Evolutionary conservation across 2,797 vertebrate genomes (phyloP), one percentile per base, ranked within the genome.

Genomic region (Poecile montanus): DNA sequence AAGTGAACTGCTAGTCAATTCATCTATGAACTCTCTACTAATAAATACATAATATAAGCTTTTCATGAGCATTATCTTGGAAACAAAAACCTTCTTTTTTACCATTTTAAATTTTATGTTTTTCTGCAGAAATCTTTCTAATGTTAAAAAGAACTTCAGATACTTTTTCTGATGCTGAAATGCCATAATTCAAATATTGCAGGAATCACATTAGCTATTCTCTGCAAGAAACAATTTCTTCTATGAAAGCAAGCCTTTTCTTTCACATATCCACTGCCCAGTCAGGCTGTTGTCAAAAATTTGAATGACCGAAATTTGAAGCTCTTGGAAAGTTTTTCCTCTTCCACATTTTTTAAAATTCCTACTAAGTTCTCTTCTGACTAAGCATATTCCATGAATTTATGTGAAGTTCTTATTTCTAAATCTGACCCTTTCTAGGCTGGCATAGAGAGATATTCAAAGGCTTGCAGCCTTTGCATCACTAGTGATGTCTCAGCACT

Each of bases 121-220:
- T 95, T 96, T 45, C 42, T 80, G 68, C 65, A 87, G 81, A 97
- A 96, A 86, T 92, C 15, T 93, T 92, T 89, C 82, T 85, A 71
- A 92, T 67, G 57, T 85, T 93, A 90, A 96, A 97, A 95, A 94
- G 82, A 89, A 87, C 56, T 95, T 75, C 57, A 77, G 78, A 70
- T 95, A 96, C 92, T 95, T 96, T 94, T 9, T 85, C 45, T 95
- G 67, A 96, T 95, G 74, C 22, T 93, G 62, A 96, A 96, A 95
- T 93, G 70, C 30, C 66, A 66, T 90, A 96, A 96, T 91, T 95
- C 75, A 96, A 85, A 91, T 80, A 53, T 92, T 71, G 25, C 19
- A 90, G 26, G 44, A 82, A 71, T 47, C 45, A 23, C 16, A 78
- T 93, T 85, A 78, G 94, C 85, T 93, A 32, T 93, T 96, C 67